These are phyloP conservation scores for Podilymbus podiceps DNA, from an alignment of 2,113 vertebrate species.

Conservation along the genomic window DNA sequence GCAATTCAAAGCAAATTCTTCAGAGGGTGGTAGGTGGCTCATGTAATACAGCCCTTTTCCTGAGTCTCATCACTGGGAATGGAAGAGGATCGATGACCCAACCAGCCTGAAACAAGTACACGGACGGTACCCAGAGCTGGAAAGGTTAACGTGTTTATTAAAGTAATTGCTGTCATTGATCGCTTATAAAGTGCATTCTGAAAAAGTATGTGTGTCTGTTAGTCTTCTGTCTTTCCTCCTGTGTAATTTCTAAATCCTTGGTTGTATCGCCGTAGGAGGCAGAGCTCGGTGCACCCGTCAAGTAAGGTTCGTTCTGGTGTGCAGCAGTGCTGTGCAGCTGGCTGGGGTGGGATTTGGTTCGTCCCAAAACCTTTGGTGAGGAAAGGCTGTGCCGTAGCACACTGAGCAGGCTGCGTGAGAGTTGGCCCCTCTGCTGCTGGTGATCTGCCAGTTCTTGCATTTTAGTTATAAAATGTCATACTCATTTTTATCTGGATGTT, in stretches of 20 bases:
- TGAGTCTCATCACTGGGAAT: neutral
- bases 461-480: neutral
- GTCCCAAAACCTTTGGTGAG: neutral
- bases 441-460: neutral
- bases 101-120: neutral
- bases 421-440: neutral
- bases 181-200: neutral
- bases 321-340: neutral
- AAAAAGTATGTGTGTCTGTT: too few relatives aligned
- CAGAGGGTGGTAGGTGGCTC: neutral
- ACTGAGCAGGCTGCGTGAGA: neutral
- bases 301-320: neutral
- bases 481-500: accelerated
- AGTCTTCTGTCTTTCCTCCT: neutral
- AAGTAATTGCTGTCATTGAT: neutral
- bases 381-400: neutral
- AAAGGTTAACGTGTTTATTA: neutral
- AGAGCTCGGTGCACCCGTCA: accelerated
- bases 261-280: neutral
- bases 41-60: neutral
- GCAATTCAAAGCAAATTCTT: neutral
- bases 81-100: neutral
- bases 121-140: neutral
- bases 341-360: neutral
- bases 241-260: neutral